phyloP scores from a whole-genome alignment of 2,797 vertebrate genomes.

The Ibycter americanus region DNA sequence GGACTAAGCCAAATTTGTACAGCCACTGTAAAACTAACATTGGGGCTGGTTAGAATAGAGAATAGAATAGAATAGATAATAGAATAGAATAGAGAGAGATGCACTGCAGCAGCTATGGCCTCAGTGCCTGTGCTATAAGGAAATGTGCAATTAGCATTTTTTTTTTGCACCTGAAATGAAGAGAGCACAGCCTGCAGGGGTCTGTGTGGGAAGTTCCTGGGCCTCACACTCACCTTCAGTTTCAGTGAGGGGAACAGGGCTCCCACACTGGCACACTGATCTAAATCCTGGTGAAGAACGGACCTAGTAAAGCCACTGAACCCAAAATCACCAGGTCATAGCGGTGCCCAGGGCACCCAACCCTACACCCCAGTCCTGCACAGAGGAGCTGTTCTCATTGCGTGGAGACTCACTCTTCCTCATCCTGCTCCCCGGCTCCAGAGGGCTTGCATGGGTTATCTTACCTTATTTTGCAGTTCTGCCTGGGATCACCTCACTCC shows the following conservation, averaged over 20 bases:
- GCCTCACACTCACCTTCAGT: neutral
- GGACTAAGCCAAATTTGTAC: neutral
- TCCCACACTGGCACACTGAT: neutral
- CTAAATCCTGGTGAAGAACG: neutral
- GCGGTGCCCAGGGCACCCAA: neutral
- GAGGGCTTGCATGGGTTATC: neutral
- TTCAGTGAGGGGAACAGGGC: neutral
- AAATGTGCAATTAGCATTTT: neutral
- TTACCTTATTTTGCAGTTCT: neutral
- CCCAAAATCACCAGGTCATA: neutral
- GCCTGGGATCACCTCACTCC: neutral
- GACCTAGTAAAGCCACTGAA: neutral
- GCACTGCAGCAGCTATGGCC: neutral
- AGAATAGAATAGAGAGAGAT: neutral
- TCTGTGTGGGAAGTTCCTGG: neutral
- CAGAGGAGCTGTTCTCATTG: neutral
- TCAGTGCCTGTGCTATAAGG: neutral
- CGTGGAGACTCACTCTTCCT: neutral
- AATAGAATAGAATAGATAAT: too few relatives aligned
- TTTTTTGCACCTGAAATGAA: neutral
- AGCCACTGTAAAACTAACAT: fast-evolving
- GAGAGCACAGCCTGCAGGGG: neutral
- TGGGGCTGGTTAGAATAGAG: too few relatives aligned
- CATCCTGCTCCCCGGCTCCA: neutral
- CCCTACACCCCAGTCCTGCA: neutral